phyloP scores from a whole-genome alignment of 2,797 vertebrate species.

The Meda fulgida region DNA sequence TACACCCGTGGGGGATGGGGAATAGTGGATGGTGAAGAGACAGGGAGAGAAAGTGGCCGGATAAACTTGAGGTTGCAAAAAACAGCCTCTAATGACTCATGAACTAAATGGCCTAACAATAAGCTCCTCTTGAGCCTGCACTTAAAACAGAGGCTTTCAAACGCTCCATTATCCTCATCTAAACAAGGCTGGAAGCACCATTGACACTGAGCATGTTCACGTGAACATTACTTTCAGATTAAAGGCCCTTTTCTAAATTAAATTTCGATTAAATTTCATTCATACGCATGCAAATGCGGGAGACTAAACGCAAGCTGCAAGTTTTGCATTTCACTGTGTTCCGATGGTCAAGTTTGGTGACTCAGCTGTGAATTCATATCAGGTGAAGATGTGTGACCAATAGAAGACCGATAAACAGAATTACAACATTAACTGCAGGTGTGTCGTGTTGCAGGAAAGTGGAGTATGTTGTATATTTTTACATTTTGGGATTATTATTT shows the following conservation, averaged over 20 bases:
- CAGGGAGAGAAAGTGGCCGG: constrained; percentile 16
- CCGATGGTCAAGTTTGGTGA: not conserved
- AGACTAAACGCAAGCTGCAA: not conserved
- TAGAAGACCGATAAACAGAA: not conserved
- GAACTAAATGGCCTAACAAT: constrained; percentile 23
- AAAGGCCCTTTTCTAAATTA: constrained; percentile 5
- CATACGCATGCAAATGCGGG: not conserved
- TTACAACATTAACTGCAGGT: not conserved
- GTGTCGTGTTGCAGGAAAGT: not conserved
- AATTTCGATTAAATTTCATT: not conserved
- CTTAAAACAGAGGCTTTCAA: constrained; percentile 41
- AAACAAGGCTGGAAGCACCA: not conserved
- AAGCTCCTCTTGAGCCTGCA: constrained; percentile 27
- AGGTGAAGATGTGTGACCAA: not conserved
- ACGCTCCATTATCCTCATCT: constrained; percentile 28
- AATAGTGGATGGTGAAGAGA: not conserved
- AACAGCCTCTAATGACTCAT: constrained; percentile 27
- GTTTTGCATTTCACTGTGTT: not conserved
- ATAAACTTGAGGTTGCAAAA: constrained; percentile 34
- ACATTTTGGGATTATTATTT: not conserved
- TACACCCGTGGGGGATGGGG: constrained; percentile 48
- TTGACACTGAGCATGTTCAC: not conserved
- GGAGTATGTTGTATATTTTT: not conserved
- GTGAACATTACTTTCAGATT: not conserved
- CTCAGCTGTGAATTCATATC: not conserved